Conservation (phyloP, 2,113 vertebrate species). For the Halichoerus grypus region DNA sequence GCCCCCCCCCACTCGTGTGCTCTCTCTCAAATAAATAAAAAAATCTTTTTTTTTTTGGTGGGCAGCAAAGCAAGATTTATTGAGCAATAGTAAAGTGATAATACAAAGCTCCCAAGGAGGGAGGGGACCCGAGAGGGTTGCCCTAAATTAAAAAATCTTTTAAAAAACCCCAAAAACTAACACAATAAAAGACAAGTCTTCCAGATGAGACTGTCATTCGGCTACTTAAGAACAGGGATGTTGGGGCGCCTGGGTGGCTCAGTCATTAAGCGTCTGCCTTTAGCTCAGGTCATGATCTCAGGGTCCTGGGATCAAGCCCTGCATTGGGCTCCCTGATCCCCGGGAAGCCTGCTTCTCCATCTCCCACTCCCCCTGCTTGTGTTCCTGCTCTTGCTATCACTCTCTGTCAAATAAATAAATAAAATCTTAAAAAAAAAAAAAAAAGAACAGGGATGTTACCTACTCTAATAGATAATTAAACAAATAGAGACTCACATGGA, state of each 20-base stretch:
- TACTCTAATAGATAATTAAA: not conserved
- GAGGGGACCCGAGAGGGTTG: not conserved
- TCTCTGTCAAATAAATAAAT: no score
- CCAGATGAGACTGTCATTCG: not conserved
- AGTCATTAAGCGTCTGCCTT: no score
- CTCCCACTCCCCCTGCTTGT: no score
- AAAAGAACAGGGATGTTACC: not conserved
- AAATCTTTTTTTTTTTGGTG: not conserved
- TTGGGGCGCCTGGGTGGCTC: no score
- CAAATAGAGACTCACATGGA: not conserved
- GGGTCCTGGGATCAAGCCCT: no score
- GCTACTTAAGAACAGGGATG: not conserved
- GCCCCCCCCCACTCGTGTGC: no score
- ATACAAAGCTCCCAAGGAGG: not conserved
- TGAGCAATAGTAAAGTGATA: not conserved
- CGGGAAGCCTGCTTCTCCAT: no score
- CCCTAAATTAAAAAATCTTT: not conserved
- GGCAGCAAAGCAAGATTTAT: not conserved
- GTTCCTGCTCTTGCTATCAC: no score
- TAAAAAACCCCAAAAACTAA: not conserved
- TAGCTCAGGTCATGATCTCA: no score
- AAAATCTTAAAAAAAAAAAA: no score
- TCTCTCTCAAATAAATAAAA: not conserved
- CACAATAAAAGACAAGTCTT: slow-evolving; percentile 3
- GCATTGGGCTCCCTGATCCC: no score